These are phyloP conservation scores for Diabrotica virgifera DNA, from an alignment of 1,140 invertebrate species.

Conservation along the genomic window DNA sequence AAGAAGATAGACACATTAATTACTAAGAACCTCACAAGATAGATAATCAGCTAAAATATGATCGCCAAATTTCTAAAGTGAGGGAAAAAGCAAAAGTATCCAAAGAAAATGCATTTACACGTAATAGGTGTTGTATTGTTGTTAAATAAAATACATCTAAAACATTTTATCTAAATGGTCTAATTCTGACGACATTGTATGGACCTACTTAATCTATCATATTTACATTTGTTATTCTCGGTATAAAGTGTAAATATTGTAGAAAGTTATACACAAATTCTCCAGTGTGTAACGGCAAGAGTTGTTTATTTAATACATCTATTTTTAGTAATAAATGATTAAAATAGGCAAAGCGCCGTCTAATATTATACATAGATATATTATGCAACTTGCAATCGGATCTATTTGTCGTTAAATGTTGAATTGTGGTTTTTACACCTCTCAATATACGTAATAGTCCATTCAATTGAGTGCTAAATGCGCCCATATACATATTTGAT, in stretches of 20 bases:
- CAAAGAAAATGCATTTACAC: too few species aligned
- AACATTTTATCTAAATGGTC: too few species aligned
- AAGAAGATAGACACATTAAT: too few species aligned
- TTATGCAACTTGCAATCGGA: not conserved
- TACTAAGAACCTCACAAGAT: too few species aligned
- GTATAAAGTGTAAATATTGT: not conserved
- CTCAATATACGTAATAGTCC: not conserved
- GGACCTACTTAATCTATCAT: not conserved
- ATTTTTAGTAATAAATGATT: constrained; percentile 6
- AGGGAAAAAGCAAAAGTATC: too few species aligned
- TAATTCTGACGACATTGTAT: too few species aligned
- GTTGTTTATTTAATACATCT: constrained; percentile 10
- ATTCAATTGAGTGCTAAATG: too few species aligned
- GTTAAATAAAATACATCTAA: too few species aligned
- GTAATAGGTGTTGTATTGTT: too few species aligned
- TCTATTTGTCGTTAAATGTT: not conserved
- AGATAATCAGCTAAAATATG: too few species aligned
- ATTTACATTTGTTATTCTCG: not conserved
- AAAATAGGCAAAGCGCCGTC: constrained; percentile 7
- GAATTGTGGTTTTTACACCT: constrained; percentile 1
- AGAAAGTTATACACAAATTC: constrained; percentile 4
- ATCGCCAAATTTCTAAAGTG: too few species aligned
- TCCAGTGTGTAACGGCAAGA: not conserved
- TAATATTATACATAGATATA: not conserved
- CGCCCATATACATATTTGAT: too few species aligned